Evolutionary conservation across 2,888 invertebrate species (phyloP), one percentile per base, ranked within the genome.

Genomic region (Isotomurus palustris): DNA sequence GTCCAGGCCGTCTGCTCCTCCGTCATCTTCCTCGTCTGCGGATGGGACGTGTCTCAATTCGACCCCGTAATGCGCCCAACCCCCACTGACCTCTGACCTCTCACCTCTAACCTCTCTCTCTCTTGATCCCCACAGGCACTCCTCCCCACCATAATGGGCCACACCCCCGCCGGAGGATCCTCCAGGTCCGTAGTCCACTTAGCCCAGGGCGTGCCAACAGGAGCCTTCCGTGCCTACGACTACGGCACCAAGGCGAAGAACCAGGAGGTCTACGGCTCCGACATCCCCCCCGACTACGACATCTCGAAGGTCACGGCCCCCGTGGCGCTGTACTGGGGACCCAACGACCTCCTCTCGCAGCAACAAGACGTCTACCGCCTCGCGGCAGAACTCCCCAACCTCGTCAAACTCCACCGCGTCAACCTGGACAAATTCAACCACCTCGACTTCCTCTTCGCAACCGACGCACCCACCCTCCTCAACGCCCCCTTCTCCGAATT

Each of bases 391-490:
- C 72, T 87, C 21, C 76, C 78, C 1, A 81, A 81, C 67, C 77
- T 82, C 43, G 82, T 80, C 27, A 76, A 81, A 17, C 78, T 80
- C 71, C 83, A 82, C 67, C 75, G 81, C 66, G 81, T 88, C n/a
- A 80, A 83, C 0, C 75, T 80, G 49, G 76, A 81, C 43, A 77
- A 81, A 52, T 88, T 87, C 71, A 87, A 85, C 73, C 88, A 88
- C 68, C 76, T 87, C 14, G 87, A 88, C 73, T 88, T 85, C 71
- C 69, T 87, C 8, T 86, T 80, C 78, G 86, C 81, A 0, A 78
- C 78, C 8, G 81, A 86, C 70, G 84, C 82, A 0, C 79, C 79
- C 0, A 75, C 75, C 60, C 74, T 85, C 10, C 80, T 86, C 2
- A 85, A 84, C 70, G 58, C 75, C 55, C 77, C 79, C 62, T 64